Percentiles rank a stretch among this genome's conserved stretches.
phyloP scores from a whole-genome alignment of 2,113 vertebrate species.

The Murina feae region DNA sequence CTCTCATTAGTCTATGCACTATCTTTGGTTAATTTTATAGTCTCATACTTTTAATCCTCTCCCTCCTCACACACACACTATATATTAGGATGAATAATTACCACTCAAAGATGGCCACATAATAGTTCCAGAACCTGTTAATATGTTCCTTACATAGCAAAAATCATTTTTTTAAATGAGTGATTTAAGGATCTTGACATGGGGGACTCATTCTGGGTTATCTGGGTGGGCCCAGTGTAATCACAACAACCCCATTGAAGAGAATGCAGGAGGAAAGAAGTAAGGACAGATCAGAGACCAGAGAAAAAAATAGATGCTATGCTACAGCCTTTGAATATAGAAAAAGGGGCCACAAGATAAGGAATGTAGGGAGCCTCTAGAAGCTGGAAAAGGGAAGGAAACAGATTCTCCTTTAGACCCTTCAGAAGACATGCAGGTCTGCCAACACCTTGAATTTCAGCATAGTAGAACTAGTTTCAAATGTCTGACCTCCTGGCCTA shows the following conservation, averaged over 20 bases:
- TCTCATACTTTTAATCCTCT: not conserved
- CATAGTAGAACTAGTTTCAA: not conserved
- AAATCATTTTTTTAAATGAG: not conserved
- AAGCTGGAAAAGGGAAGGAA: not conserved
- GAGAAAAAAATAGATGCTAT: not conserved
- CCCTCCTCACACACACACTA: rapidly evolving
- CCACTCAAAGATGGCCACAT: not conserved
- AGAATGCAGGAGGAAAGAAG: not conserved
- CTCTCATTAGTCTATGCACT: not conserved
- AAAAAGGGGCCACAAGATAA: not conserved
- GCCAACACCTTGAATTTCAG: not conserved
- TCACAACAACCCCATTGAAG: not conserved
- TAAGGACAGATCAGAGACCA: not conserved
- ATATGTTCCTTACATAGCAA: not conserved
- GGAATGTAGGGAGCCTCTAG: not conserved
- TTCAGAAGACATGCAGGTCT: not conserved
- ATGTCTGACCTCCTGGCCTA: not conserved
- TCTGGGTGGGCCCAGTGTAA: not conserved
- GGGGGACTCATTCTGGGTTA: not conserved
- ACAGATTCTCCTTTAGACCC: not conserved
- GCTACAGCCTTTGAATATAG: not conserved
- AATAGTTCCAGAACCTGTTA: not conserved
- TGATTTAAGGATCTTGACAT: not conserved
- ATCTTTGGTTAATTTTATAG: not conserved
- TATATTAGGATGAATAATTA: not conserved